Percentiles rank a stretch among this genome's conserved stretches.
These are phyloP conservation scores for Caenorhabditis plicata DNA, from an alignment of 2,888 invertebrate genomes.

Conservation along the genomic window DNA sequence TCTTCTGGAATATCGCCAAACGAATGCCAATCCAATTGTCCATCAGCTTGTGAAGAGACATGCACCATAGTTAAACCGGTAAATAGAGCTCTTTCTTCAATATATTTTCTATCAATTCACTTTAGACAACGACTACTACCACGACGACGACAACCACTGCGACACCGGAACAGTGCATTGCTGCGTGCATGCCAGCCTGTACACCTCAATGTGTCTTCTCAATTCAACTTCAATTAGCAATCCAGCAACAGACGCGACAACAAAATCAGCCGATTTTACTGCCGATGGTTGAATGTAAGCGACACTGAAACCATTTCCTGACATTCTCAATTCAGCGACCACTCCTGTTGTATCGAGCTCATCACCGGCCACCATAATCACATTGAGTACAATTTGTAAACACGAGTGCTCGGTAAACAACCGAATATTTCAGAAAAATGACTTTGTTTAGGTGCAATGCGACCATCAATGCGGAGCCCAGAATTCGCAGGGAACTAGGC, in stretches of 20 bases:
- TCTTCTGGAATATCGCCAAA: constrained; percentile 27
- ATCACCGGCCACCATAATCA: constrained; percentile 10
- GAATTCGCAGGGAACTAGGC: constrained; percentile 11
- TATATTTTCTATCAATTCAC: constrained; percentile 7
- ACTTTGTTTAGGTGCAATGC: constrained; percentile 31
- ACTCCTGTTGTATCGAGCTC: too few relatives aligned
- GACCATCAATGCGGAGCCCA: constrained; percentile 36
- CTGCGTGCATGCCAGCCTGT: constrained; percentile 38
- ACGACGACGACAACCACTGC: background rate
- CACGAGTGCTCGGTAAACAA: constrained; percentile 34
- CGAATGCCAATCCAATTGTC: constrained; percentile 39
- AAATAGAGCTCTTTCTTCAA: background rate
- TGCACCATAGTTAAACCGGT: constrained; percentile 37
- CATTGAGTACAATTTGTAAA: constrained; percentile 23
- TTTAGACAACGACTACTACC: constrained; percentile 9
- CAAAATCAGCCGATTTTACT: background rate
- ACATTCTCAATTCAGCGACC: constrained; percentile 5
- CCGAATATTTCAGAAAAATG: background rate
- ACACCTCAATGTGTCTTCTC: constrained; percentile 31
- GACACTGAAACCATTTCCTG: background rate
- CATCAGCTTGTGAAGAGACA: constrained; percentile 40
- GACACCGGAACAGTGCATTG: constrained; percentile 17
- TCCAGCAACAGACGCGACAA: background rate
- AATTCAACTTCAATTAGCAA: constrained; percentile 26
- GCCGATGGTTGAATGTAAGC: constrained; percentile 5